Conservation (phyloP, 2,888 invertebrate genomes). For the Mesopsocus fuscifrons region DNA sequence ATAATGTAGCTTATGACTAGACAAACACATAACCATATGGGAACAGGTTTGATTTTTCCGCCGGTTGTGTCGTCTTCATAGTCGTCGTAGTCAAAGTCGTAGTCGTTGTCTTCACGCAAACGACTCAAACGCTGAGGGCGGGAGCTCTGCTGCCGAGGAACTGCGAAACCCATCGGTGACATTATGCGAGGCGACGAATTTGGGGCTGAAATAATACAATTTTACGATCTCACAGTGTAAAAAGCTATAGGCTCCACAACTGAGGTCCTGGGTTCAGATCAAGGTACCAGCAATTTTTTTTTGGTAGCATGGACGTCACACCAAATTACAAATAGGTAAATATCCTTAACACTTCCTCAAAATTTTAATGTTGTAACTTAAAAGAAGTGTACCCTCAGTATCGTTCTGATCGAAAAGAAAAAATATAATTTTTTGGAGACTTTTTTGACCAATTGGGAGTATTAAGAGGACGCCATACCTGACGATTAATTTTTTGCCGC, state of each 20-base stretch:
- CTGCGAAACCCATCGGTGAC: conserved; percentile 46
- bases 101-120: conserved; percentile 17
- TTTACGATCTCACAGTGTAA: conserved; percentile 12
- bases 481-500: no score
- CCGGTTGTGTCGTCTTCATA: conserved; percentile 39
- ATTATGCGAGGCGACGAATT: conserved; percentile 38
- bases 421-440: neutral
- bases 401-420: conserved; percentile 10
- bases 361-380: no score
- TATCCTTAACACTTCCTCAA: no score
- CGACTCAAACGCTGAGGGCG: conserved; percentile 14
- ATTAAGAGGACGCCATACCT: no score
- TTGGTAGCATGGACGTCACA: no score
- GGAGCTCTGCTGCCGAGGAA: conserved; percentile 30
- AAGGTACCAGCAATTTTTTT: no score
- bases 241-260: no score
- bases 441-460: neutral
- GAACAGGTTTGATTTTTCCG: conserved; percentile 48
- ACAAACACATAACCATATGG: conserved; percentile 76
- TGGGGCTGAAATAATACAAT: no score
- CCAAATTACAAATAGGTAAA: no score
- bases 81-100: conserved; percentile 27
- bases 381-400: no score
- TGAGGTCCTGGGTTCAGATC: no score
- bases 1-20: conserved; percentile 76